These are phyloP conservation scores for Ceyx melanurus DNA, from an alignment of 2,113 vertebrate genomes.

Conservation along the genomic window DNA sequence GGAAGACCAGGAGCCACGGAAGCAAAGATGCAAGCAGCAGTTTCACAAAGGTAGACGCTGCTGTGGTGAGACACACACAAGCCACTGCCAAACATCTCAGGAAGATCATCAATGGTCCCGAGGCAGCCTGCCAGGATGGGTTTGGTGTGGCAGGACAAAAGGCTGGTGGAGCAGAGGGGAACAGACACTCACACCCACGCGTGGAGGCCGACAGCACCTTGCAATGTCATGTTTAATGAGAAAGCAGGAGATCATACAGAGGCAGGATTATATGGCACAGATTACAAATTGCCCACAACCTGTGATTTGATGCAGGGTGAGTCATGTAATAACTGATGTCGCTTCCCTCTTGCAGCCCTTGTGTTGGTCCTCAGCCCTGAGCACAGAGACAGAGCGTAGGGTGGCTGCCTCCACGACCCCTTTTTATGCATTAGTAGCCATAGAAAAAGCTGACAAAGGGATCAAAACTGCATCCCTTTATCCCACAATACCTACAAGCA, in stretches of 20 bases:
- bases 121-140: fast-evolving
- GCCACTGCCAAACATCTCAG: fast-evolving
- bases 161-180: not conserved
- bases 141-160: not conserved
- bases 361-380: not conserved
- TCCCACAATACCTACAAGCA: not conserved
- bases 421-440: not conserved
- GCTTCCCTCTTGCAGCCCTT: not conserved
- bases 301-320: not conserved
- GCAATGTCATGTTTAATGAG: constrained; percentile 42
- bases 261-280: not conserved
- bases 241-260: not conserved
- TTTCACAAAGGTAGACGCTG: not conserved
- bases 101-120: not conserved
- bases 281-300: not conserved
- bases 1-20: not conserved
- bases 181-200: not conserved
- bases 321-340: not conserved
- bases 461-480: not conserved
- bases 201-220: not conserved
- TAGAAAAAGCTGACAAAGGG: not conserved
- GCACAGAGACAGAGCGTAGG: not conserved
- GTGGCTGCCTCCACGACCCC: not conserved
- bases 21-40: not conserved
- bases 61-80: not conserved